Evolutionary conservation across 2,797 vertebrate species (phyloP).

Genomic region (Natrix natrix): DNA sequence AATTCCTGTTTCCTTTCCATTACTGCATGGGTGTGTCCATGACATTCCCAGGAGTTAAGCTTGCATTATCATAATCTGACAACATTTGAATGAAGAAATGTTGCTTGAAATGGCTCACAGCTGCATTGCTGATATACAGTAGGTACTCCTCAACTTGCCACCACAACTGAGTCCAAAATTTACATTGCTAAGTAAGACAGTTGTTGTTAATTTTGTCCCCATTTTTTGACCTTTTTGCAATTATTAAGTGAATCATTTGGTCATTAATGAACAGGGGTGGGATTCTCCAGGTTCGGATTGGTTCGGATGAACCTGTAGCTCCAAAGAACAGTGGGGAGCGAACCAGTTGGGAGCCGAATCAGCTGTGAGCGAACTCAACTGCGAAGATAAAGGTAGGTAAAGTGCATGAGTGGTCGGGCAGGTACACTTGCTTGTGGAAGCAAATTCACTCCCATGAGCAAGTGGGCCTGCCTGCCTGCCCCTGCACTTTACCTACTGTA

Average conservation of each 20-base stretch:
- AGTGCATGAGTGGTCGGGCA: no score
- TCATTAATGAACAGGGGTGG: background rate
- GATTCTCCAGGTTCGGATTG: no score
- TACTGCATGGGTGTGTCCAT: background rate
- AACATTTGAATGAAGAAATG: constrained; percentile 15
- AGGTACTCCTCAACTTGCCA: background rate
- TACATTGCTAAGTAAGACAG: background rate
- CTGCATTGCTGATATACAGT: background rate
- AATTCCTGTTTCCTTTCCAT: background rate
- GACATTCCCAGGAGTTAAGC: background rate
- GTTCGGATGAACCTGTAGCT: no score
- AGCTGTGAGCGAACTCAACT: no score
- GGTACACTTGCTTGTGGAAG: no score
- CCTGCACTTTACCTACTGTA: no score
- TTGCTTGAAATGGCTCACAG: background rate
- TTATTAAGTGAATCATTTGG: background rate
- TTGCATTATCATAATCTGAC: background rate
- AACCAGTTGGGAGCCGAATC: no score
- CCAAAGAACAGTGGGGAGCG: no score
- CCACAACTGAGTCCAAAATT: background rate
- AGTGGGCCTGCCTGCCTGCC: no score
- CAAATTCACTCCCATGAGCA: no score
- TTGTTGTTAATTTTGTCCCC: background rate
- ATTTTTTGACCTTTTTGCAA: background rate
- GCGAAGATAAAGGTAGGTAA: no score